These are phyloP conservation scores for Spinus pinus DNA, from an alignment of 2,797 vertebrate species.

Conservation along the genomic window DNA sequence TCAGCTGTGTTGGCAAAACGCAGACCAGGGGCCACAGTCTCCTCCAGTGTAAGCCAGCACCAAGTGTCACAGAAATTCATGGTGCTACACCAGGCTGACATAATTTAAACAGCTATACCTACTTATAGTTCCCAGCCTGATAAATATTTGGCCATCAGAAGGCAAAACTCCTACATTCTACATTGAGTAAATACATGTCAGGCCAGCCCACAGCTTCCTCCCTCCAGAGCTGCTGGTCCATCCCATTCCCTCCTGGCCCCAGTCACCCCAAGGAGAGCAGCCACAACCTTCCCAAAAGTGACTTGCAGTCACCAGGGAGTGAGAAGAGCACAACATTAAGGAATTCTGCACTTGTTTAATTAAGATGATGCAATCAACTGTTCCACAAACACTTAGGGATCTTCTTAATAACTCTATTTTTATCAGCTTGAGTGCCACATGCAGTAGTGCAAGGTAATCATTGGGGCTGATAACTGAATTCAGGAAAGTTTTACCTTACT, in stretches of 20 bases:
- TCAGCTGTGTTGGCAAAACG: not conserved
- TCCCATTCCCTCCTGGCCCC: not conserved
- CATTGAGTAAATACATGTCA: not conserved
- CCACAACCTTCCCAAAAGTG: not conserved
- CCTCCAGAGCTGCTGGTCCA: not conserved
- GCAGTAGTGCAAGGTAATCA: not conserved
- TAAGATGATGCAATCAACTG: slow-evolving; percentile 11
- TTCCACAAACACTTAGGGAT: not conserved
- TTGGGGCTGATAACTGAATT: not conserved
- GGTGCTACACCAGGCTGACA: not conserved
- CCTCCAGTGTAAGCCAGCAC: not conserved
- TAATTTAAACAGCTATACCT: not conserved
- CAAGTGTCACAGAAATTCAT: not conserved
- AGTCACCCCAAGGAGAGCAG: not conserved
- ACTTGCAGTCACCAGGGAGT: not conserved
- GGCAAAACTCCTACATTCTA: not conserved
- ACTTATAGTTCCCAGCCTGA: not conserved
- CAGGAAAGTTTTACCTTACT: not conserved
- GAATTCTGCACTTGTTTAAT: not conserved
- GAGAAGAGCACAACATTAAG: not conserved
- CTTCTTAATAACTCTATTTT: slow-evolving; percentile 42
- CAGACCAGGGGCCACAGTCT: not conserved
- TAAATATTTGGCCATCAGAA: not conserved
- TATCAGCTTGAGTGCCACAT: slow-evolving; percentile 32
- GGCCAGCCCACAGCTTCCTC: not conserved